Evolutionary conservation across 2,797 vertebrate genomes (phyloP).

Genomic region (Chaetodon trifasciatus): DNA sequence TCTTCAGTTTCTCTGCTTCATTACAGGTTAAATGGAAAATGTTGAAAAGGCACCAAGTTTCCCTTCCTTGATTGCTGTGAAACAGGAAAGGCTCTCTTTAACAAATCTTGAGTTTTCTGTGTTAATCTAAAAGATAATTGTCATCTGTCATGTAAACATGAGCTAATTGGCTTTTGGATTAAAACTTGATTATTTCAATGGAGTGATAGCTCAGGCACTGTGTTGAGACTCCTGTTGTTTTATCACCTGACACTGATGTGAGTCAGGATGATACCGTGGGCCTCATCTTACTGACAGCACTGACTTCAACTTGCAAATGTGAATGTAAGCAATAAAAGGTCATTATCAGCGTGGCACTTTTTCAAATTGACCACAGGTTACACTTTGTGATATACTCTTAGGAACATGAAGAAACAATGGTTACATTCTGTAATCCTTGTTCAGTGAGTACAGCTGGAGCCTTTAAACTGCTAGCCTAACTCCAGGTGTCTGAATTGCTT

Average conservation of each 20-base stretch:
- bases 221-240: not conserved
- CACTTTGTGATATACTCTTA: not conserved
- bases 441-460: not conserved
- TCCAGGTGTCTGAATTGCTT: not conserved
- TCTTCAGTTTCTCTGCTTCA: not conserved
- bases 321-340: not conserved
- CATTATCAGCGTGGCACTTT: not conserved
- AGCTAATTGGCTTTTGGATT: slow-evolving; percentile 18
- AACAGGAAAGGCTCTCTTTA: not conserved
- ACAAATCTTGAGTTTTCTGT: not conserved
- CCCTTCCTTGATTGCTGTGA: not conserved
- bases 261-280: not conserved
- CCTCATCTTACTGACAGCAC: not conserved
- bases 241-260: slow-evolving; percentile 1
- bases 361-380: not conserved
- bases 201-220: not conserved
- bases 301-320: not conserved
- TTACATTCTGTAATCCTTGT: not conserved
- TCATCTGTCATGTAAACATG: slow-evolving; percentile 6
- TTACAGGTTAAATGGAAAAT: not conserved
- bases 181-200: not conserved
- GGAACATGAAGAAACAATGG: not conserved
- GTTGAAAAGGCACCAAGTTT: not conserved
- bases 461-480: not conserved
- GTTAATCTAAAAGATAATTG: slow-evolving; percentile 11